phyloP scores from a whole-genome alignment of 2,888 invertebrate species.

The Archips crataeganus region DNA sequence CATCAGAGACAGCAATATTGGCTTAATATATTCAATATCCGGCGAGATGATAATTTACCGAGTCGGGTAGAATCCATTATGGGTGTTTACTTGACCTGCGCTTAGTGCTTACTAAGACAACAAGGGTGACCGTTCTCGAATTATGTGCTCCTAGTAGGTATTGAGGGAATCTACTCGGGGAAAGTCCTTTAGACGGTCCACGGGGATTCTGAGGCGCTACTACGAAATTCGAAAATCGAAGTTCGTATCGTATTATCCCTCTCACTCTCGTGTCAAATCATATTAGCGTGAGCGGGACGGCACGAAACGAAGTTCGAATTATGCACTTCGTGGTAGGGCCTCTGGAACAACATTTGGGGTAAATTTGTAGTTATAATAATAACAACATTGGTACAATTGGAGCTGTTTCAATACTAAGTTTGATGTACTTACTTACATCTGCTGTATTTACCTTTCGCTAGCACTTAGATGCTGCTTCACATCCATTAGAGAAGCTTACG shows the following conservation, averaged over 20 bases:
- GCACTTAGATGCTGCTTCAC: background rate
- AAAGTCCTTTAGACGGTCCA: conserved; percentile 49
- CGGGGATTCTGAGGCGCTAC: no score
- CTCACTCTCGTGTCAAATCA: no score
- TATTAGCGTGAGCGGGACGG: no score
- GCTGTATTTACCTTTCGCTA: background rate
- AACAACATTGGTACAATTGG: conserved; percentile 9
- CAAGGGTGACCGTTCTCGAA: conserved; percentile 73
- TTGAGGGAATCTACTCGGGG: conserved; percentile 48
- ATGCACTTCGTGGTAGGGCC: no score
- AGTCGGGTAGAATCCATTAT: conserved; percentile 83
- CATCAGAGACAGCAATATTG: conserved; percentile 74
- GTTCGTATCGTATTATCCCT: no score
- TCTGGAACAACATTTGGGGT: conserved; percentile 28
- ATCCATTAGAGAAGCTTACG: background rate
- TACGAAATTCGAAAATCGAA: no score
- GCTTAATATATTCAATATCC: conserved; percentile 85
- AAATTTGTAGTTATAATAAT: conserved; percentile 16
- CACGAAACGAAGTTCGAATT: no score
- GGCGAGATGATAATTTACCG: conserved; percentile 82
- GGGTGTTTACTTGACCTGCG: conserved; percentile 86
- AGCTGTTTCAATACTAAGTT: background rate
- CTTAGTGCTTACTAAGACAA: conserved; percentile 86
- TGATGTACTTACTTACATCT: background rate
- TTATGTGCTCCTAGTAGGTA: conserved; percentile 59